phyloP scores from a whole-genome alignment of 2,888 invertebrate species.

The Netelia inedita region DNA sequence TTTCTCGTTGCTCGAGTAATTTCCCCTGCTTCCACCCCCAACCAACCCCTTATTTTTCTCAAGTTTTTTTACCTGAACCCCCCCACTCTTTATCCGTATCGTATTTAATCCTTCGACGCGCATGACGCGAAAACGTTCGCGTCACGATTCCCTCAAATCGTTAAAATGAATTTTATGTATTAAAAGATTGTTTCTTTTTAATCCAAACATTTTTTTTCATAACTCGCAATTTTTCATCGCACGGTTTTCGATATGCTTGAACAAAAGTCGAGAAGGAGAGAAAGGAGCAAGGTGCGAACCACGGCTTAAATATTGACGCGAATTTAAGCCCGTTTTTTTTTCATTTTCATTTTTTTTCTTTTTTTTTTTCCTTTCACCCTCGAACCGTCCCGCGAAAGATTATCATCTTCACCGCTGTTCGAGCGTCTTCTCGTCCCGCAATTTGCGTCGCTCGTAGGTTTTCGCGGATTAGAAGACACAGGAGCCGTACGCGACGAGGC shows the following conservation, averaged over 20 bases:
- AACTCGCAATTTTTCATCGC: no score
- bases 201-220: no score
- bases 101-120: slow-evolving; percentile 4
- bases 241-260: no score
- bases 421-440: slow-evolving; percentile 64
- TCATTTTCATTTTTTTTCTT: neutral
- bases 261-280: no score
- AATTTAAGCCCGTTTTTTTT: no score
- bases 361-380: slow-evolving; percentile 35
- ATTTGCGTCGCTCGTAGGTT: slow-evolving; percentile 80
- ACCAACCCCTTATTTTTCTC: no score
- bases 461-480: slow-evolving; percentile 77
- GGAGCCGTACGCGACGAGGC: slow-evolving; percentile 47
- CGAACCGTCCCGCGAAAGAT: slow-evolving; percentile 71
- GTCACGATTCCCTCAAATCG: neutral
- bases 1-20: slow-evolving; percentile 3
- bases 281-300: no score
- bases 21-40: no score
- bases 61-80: neutral
- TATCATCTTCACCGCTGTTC: slow-evolving; percentile 71
- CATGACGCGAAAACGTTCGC: neutral
- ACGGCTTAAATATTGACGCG: no score
- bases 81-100: slow-evolving; percentile 26
- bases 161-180: no score
- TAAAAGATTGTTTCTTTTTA: no score